phyloP scores from a whole-genome alignment of 2,797 vertebrate genomes.

The Chaetodon trifasciatus region DNA sequence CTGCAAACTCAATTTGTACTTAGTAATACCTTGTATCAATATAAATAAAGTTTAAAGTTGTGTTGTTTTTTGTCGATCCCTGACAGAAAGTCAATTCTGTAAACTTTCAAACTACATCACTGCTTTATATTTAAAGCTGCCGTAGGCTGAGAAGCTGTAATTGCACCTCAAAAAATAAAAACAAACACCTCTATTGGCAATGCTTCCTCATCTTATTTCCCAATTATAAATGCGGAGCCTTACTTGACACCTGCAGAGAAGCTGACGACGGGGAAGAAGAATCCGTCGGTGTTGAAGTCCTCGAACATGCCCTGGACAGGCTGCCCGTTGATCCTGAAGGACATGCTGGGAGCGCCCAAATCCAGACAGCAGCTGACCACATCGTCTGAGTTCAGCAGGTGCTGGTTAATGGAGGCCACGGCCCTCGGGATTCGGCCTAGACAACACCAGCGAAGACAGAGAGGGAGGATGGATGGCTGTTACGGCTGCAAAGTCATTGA shows the following conservation, averaged over 20 bases:
- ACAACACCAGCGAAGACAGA: constrained; percentile 43
- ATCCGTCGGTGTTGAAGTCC: constrained; percentile 96
- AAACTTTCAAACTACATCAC: background rate
- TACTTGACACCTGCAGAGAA: constrained; percentile 99
- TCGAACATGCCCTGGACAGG: constrained; percentile 99
- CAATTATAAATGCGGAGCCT: constrained; percentile 71
- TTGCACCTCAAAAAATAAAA: constrained; percentile 11
- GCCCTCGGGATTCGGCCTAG: constrained; percentile 94
- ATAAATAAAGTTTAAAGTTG: background rate
- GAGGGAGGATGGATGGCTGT: constrained; percentile 59
- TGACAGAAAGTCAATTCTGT: background rate
- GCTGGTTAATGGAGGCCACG: constrained; percentile 97
- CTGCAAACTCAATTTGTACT: background rate
- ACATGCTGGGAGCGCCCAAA: constrained; percentile 97
- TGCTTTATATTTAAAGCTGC: background rate
- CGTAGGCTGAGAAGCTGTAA: constrained; percentile 3
- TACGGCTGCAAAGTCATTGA: constrained; percentile 68
- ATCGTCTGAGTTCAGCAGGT: constrained; percentile 95
- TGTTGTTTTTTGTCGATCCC: background rate
- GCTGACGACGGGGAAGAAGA: constrained; percentile 98
- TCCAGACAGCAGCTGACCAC: constrained; percentile 99
- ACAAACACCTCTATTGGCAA: background rate
- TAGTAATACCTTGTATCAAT: background rate
- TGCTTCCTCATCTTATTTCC: background rate
- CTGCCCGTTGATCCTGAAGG: constrained; percentile 98